These are phyloP conservation scores for Acanthurus tractus DNA, from an alignment of 2,797 vertebrate genomes.

Conservation along the genomic window DNA sequence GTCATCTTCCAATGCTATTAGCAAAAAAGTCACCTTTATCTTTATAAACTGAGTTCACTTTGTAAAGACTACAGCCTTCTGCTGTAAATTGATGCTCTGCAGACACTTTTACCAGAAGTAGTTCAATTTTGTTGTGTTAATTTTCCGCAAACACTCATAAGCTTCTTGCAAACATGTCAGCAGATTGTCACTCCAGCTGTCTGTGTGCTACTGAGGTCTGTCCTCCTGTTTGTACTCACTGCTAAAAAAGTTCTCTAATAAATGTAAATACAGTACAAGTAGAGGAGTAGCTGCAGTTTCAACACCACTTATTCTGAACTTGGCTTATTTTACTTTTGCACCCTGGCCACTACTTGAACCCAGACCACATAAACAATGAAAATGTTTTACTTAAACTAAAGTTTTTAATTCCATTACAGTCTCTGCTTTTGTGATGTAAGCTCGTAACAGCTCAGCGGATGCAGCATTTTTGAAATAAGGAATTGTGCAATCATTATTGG, in stretches of 20 bases:
- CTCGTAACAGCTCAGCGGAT: not conserved
- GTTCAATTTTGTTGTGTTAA: not conserved
- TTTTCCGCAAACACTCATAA: not conserved
- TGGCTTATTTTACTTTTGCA: not conserved
- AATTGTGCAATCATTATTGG: slow-evolving; percentile 49
- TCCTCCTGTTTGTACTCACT: not conserved
- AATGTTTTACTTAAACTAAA: not conserved
- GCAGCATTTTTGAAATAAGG: slow-evolving; percentile 1
- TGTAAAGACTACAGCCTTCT: not conserved
- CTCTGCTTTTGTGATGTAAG: slow-evolving; percentile 4
- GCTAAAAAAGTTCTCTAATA: not conserved
- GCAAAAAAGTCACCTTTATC: not conserved
- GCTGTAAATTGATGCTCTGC: not conserved
- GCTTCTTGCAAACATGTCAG: not conserved
- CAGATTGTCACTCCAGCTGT: not conserved
- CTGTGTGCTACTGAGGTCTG: not conserved
- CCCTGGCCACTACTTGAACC: not conserved
- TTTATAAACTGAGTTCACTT: not conserved
- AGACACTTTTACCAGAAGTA: not conserved
- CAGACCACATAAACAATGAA: slow-evolving; percentile 10
- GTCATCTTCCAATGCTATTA: not conserved
- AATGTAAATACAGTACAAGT: not conserved
- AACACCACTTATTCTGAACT: not conserved
- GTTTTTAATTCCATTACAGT: not conserved
- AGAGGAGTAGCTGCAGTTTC: not conserved